phyloP scores from a whole-genome alignment of 2,888 invertebrate genomes.

The Smittia sp. region DNA sequence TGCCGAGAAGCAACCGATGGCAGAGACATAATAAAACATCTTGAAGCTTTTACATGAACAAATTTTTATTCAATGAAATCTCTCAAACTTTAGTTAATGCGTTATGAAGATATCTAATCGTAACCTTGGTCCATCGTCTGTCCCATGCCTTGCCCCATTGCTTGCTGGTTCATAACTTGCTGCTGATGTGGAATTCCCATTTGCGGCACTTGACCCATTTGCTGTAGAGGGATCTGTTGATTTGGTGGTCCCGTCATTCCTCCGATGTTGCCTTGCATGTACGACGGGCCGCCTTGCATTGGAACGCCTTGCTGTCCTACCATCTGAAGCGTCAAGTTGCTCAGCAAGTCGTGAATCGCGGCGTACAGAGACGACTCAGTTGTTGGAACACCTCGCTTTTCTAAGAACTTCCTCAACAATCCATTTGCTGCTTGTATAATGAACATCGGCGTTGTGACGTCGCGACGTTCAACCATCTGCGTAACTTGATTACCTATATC shows the following conservation, averaged over 20 bases:
- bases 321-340: slow-evolving; percentile 77
- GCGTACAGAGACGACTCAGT: slow-evolving; percentile 86
- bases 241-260: neutral
- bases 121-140: neutral
- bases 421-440: slow-evolving; percentile 63
- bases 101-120: neutral
- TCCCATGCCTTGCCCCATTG: neutral
- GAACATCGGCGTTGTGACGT: slow-evolving; percentile 56
- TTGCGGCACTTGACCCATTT: neutral
- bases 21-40: no score
- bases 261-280: neutral
- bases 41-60: neutral
- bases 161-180: slow-evolving; percentile 8
- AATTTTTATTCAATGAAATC: neutral
- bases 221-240: neutral
- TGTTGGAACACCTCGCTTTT: slow-evolving; percentile 62
- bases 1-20: no score
- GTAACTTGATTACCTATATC: slow-evolving; percentile 84
- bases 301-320: slow-evolving; percentile 59
- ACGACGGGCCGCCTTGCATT: slow-evolving; percentile 42
- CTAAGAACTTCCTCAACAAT: slow-evolving; percentile 69
- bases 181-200: neutral
- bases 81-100: neutral
- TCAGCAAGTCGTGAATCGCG: slow-evolving; percentile 82
- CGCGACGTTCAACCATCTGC: slow-evolving; percentile 80